phyloP scores from a whole-genome alignment of 2,888 invertebrate species.

The Perizoma affinitatum region DNA sequence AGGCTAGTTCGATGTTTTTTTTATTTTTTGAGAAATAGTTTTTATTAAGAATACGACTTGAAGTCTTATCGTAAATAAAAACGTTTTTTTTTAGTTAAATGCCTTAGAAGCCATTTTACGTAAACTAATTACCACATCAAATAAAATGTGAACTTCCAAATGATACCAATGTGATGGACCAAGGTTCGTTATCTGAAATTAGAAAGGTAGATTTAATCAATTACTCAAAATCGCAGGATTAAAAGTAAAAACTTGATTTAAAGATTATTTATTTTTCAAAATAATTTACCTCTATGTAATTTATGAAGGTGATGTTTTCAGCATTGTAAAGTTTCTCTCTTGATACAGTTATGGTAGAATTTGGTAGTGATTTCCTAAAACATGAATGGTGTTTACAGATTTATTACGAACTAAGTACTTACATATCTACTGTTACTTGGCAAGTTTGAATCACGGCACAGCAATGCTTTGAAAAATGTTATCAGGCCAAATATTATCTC shows the following conservation, averaged over 20 bases:
- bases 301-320: conserved; percentile 56
- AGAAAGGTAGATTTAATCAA: conserved; percentile 12
- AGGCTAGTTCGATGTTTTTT: too few relatives aligned
- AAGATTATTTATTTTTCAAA: neutral
- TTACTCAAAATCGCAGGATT: neutral
- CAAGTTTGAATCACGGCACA: too few relatives aligned
- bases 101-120: too few relatives aligned
- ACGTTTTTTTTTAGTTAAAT: too few relatives aligned
- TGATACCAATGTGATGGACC: conserved; percentile 70
- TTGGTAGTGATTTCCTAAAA: conserved; percentile 66
- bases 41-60: too few relatives aligned
- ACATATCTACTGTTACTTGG: too few relatives aligned
- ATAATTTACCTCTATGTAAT: conserved; percentile 64
- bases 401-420: too few relatives aligned
- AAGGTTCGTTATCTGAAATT: conserved; percentile 64
- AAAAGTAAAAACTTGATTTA: neutral
- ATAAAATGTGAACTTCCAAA: conserved; percentile 46
- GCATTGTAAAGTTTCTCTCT: conserved; percentile 57
- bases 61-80: too few relatives aligned
- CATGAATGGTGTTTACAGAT: too few relatives aligned
- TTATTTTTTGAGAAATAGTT: too few relatives aligned
- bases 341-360: conserved; percentile 59
- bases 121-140: conserved; percentile 51
- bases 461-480: too few relatives aligned
- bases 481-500: too few relatives aligned